Base-by-base conservation (phyloP, 2,113 vertebrate species). In the Amphiprion ocellaris region DNA sequence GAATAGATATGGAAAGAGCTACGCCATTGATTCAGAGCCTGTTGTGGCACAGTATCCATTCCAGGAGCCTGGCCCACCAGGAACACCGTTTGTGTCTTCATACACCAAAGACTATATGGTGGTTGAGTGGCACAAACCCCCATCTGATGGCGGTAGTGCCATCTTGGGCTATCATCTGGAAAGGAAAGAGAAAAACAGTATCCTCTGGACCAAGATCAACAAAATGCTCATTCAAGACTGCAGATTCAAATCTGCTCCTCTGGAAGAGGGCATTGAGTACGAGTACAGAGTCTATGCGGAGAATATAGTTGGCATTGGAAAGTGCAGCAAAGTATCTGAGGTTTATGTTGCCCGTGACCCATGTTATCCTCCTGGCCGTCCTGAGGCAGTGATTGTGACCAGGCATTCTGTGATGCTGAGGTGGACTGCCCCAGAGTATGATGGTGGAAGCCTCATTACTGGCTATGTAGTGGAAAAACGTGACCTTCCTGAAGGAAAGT, bases 221-320 rank as follows among this genome's bases (percentile, higher is more conserved):
- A 99, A 97, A 93, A 96, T 93, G 72, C 94, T 99, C 44, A 96
- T 99, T 90, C 96, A 96, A 79, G 98, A 99, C 67, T 97, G 97
- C 21, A 94, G 93, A 79, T 99, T 95, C 88, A 99, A 99, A 91
- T 96, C 95, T 56, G 88, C 94, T 75, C 96, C 97, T 77, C 95
- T 99, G 46, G 98, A 99, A 89, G 98, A 99, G 93, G 97, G 97
- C 74, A 98, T 99, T 84, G 97, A 98, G 87, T 99, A 99, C 81
- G 97, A 99, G 87, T 99, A 97, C 79, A 94, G 95, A 91, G 96
- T 99, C 41, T 97, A 94, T 94, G 98, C 97, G 85, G 98, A 99
- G 94, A 99, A 99, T 91, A 97, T 99, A 84, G 98, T 99, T 90
- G 98, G 98, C 50, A 86, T 97, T 85, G 97, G 98, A 69, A 97